These are phyloP conservation scores for Alouatta palliata DNA, from an alignment of 2,113 vertebrate genomes.

Conservation along the genomic window DNA sequence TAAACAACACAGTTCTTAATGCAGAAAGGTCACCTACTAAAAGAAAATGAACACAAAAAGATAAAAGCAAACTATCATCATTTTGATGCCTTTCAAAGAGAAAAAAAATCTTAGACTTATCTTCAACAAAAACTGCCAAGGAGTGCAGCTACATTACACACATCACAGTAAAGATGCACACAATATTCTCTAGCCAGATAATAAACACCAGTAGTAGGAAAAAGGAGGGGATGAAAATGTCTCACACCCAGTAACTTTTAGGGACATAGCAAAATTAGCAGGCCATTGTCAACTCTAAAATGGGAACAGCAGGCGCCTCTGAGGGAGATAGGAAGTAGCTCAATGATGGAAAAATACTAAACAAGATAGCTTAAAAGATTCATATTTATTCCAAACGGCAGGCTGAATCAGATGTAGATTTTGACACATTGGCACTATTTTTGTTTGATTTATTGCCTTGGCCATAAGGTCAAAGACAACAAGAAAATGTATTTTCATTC, in stretches of 20 bases:
- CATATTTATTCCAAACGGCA: slow-evolving; percentile 45
- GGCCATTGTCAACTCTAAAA: background rate
- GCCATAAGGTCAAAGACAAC: slow-evolving; percentile 3
- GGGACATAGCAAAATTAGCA: background rate
- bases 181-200: background rate
- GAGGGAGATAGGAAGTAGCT: background rate
- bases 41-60: slow-evolving; percentile 28
- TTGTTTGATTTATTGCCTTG: slow-evolving; percentile 18
- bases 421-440: slow-evolving; percentile 42
- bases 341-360: slow-evolving; percentile 46
- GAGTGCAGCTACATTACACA: background rate
- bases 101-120: background rate
- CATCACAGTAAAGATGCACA: background rate
- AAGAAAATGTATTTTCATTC: slow-evolving; percentile 28
- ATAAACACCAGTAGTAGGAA: background rate
- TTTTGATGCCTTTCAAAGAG: background rate
- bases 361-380: background rate
- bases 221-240: background rate
- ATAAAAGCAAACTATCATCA: background rate
- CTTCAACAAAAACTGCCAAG: background rate
- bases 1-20: slow-evolving; percentile 6
- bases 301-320: background rate
- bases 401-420: background rate
- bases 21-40: slow-evolving; percentile 18
- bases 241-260: background rate